Conservation (phyloP, 2,797 vertebrate genomes). For the Natrix natrix region DNA sequence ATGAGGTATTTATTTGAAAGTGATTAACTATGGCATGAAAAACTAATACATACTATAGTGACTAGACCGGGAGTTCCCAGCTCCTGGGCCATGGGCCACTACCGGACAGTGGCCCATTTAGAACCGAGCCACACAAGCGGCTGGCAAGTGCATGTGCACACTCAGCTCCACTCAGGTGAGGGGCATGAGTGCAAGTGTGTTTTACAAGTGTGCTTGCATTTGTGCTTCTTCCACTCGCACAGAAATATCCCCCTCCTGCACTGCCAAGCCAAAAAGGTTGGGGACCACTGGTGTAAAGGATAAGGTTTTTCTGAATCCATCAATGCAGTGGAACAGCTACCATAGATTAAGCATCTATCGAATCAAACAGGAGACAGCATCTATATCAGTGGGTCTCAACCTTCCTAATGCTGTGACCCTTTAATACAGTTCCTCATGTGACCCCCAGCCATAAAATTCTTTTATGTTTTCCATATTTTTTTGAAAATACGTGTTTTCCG, state of each 20-base stretch:
- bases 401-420: too few species aligned
- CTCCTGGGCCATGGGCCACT: neutral
- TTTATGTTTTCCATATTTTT: too few species aligned
- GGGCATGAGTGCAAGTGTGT: neutral
- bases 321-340: constrained; percentile 3
- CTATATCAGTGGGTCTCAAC: neutral
- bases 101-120: neutral
- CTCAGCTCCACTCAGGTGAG: too few species aligned
- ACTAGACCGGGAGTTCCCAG: neutral
- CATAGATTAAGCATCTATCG: constrained; percentile 11
- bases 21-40: neutral
- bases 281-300: too few species aligned
- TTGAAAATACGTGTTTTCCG: too few species aligned
- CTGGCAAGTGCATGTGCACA: rapidly evolving
- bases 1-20: neutral
- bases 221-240: neutral
- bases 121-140: neutral
- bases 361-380: neutral
- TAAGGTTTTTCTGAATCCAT: too few species aligned
- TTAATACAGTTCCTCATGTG: too few species aligned
- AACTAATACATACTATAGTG: constrained; percentile 7
- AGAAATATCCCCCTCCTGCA: too few species aligned
- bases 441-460: too few species aligned
- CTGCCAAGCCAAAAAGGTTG: too few species aligned
- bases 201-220: neutral